These are phyloP conservation scores for Pseudolaguvia tuberculata DNA, from an alignment of 2,113 vertebrate genomes.

Conservation along the genomic window DNA sequence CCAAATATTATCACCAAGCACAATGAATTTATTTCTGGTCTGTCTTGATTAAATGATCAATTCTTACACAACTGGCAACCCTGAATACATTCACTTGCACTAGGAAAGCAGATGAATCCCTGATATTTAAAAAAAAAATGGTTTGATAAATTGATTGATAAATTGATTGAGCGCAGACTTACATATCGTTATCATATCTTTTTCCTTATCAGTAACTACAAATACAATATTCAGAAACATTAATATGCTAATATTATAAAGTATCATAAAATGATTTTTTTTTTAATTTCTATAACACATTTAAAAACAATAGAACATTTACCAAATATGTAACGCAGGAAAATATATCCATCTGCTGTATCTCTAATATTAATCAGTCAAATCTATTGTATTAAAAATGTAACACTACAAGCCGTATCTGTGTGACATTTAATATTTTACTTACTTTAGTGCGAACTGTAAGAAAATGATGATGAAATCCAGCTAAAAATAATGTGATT, in stretches of 20 bases:
- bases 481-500: not conserved
- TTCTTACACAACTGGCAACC: no score
- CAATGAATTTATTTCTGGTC: no score
- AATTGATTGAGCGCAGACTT: no score
- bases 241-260: no score
- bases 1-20: no score
- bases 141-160: no score
- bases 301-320: no score
- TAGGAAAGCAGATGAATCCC: no score
- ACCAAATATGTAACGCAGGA: not conserved
- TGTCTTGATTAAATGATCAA: no score
- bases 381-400: conserved; percentile 4
- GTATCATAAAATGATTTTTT: no score
- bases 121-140: no score
- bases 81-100: no score
- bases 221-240: conserved; percentile 15
- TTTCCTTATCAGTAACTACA: conserved; percentile 9
- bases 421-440: conserved; percentile 23
- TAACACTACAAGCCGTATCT: not conserved
- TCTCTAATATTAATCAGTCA: conserved; percentile 16
- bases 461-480: not conserved
- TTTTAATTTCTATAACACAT: not conserved
- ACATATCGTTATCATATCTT: conserved; percentile 19
- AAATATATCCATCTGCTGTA: conserved; percentile 22
- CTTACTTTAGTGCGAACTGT: conserved; percentile 2